Evolutionary conservation across 2,888 invertebrate genomes (phyloP).

Genomic region (Tineola bisselliella): DNA sequence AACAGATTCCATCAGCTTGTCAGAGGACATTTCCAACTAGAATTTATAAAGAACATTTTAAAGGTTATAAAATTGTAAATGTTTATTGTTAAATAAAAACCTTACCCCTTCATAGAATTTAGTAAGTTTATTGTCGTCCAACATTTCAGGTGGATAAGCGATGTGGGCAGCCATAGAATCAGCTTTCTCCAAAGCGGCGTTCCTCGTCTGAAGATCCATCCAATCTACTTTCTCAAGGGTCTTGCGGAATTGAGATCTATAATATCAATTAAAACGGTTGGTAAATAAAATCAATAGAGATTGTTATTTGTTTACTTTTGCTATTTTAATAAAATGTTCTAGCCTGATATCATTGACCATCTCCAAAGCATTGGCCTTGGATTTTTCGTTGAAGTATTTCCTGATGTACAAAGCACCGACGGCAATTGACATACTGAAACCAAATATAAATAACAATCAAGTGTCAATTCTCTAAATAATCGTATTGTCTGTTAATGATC

Average conservation of each 20-base stretch:
- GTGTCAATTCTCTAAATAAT: too few relatives aligned
- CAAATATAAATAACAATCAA: conserved; percentile 14
- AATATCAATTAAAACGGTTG: not conserved
- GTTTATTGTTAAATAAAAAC: conserved; percentile 1
- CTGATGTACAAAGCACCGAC: conserved; percentile 88
- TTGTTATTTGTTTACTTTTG: too few relatives aligned
- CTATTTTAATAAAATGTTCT: not conserved
- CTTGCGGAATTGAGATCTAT: conserved; percentile 76
- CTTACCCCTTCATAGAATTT: conserved; percentile 79
- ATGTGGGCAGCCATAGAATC: conserved; percentile 88
- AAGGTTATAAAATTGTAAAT: not conserved
- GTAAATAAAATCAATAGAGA: too few relatives aligned
- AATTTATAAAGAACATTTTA: conserved; percentile 18
- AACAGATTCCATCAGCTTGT: conserved; percentile 79
- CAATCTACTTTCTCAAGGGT: conserved; percentile 84
- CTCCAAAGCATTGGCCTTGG: conserved; percentile 83
- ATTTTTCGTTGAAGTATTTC: conserved; percentile 86
- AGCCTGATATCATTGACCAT: conserved; percentile 88
- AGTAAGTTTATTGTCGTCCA: conserved; percentile 82
- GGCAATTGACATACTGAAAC: conserved; percentile 73
- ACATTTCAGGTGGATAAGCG: conserved; percentile 90
- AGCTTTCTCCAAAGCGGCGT: conserved; percentile 81
- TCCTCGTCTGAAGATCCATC: conserved; percentile 90
- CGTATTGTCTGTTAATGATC: too few relatives aligned
- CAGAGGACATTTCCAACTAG: conserved; percentile 75